phyloP scores from a whole-genome alignment of 2,113 vertebrate species.

The Pachypanchax playfairii region DNA sequence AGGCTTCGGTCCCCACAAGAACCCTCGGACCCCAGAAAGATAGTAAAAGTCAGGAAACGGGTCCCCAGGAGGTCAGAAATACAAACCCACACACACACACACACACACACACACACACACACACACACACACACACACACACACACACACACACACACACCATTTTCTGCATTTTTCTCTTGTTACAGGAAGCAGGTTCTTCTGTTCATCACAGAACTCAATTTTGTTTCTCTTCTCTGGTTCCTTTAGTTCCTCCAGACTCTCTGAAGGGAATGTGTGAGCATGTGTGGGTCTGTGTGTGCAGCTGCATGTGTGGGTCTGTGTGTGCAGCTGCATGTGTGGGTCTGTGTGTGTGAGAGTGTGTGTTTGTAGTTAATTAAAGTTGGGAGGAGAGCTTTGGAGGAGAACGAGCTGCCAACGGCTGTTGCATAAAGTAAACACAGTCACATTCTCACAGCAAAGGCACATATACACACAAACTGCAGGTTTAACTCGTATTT shows the following conservation, averaged over 20 bases:
- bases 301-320: conserved; percentile 3
- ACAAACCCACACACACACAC: neutral
- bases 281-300: conserved; percentile 21
- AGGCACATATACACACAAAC: conserved; percentile 1
- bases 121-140: neutral
- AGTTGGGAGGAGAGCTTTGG: conserved; percentile 61
- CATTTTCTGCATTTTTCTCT: conserved; percentile 22
- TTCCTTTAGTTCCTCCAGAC: conserved; percentile 41
- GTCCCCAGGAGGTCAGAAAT: no score
- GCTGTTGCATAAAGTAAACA: conserved; percentile 66
- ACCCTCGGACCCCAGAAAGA: no score
- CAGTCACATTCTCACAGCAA: conserved; percentile 46
- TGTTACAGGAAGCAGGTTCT: conserved; percentile 62
- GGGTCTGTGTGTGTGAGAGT: conserved; percentile 5
- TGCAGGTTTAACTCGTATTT: conserved; percentile 7
- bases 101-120: conserved; percentile 12
- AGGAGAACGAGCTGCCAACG: conserved; percentile 56
- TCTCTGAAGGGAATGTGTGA: conserved; percentile 49
- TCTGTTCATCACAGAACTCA: conserved; percentile 53
- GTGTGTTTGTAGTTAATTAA: conserved; percentile 71
- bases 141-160: conserved; percentile 19
- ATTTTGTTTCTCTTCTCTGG: conserved; percentile 57
- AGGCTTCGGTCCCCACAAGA: no score
- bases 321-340: conserved; percentile 4
- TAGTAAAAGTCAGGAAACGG: no score